Percentiles rank a stretch among this genome's conserved stretches.
Conservation (phyloP, 2,113 vertebrate species). For the Sinocyclocheilus anshuiensis region DNA sequence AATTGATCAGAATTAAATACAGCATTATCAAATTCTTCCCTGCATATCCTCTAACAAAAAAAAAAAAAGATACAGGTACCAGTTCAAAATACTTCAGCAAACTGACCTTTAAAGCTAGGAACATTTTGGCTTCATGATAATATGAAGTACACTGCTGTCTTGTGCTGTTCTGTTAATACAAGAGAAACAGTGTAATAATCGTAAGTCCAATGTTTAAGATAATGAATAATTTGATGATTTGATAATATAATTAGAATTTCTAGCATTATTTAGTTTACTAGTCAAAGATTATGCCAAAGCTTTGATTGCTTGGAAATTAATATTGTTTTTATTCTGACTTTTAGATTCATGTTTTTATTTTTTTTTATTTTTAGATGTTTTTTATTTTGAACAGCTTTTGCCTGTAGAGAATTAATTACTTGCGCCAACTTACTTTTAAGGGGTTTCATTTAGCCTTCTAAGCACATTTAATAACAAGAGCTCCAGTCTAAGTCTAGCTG, state of each 20-base stretch:
- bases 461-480: slow-evolving; percentile 22
- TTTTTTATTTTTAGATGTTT: neutral
- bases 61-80: neutral
- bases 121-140: too few species aligned
- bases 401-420: neutral
- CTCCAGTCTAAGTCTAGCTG: slow-evolving; percentile 43
- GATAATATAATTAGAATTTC: too few species aligned
- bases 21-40: neutral
- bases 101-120: neutral
- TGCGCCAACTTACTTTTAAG: neutral
- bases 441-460: neutral
- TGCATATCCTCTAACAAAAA: neutral
- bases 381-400: neutral
- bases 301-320: neutral
- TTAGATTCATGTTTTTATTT: neutral
- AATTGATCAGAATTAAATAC: neutral
- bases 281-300: neutral
- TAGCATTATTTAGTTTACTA: too few species aligned
- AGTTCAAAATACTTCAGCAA: neutral
- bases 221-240: too few species aligned
- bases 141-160: too few species aligned
- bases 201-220: too few species aligned
- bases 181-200: too few species aligned
- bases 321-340: neutral
- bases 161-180: too few species aligned